phyloP scores from a whole-genome alignment of 1,140 invertebrate genomes.

The Arctopsyche grandis region DNA sequence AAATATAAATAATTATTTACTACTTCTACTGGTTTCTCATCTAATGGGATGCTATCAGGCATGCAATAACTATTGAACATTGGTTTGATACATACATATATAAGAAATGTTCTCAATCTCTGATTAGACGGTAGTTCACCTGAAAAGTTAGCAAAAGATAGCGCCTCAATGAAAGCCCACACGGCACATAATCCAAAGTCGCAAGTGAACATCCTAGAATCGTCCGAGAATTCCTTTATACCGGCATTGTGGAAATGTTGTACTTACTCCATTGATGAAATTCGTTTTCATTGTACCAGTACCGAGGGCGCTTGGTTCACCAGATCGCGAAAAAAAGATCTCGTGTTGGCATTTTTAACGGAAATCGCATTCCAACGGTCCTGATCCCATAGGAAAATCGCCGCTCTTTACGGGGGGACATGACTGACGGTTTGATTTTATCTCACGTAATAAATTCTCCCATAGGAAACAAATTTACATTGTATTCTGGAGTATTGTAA shows the following conservation, averaged over 20 bases:
- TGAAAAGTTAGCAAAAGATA: conserved; percentile 34
- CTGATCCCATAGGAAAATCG: conserved; percentile 52
- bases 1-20: no score
- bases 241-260: conserved; percentile 37
- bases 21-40: no score
- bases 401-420: no score
- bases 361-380: conserved; percentile 50
- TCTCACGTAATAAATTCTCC: background rate
- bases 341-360: conserved; percentile 39
- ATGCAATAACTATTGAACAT: no score
- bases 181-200: conserved; percentile 21
- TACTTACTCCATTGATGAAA: conserved; percentile 46
- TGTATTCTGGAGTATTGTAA: background rate
- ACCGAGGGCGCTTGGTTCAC: conserved; percentile 22
- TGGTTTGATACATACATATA: no score
- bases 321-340: conserved; percentile 39
- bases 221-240: conserved; percentile 37
- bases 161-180: conserved; percentile 45
- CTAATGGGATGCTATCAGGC: no score
- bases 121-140: background rate
- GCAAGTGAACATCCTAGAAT: conserved; percentile 49
- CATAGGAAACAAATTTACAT: background rate
- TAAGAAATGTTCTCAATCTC: conserved; percentile 31
- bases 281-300: conserved; percentile 53
- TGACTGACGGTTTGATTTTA: conserved; percentile 20